Evolutionary conservation across 2,888 invertebrate genomes (phyloP), one percentile per base, ranked within the genome.

Genomic region (Coelinius sp.): DNA sequence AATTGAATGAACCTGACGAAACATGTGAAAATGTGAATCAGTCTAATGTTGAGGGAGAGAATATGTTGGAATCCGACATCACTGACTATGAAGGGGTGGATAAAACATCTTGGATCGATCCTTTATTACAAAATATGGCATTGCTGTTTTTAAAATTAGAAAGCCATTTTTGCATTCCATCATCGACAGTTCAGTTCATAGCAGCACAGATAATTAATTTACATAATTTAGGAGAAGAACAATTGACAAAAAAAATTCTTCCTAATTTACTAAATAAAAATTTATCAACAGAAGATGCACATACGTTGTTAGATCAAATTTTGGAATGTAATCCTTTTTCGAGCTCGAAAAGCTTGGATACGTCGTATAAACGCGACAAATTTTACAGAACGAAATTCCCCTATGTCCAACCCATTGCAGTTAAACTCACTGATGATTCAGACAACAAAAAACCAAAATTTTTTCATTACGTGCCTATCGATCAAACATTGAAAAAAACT

Each of bases 401-500:
- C 6, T 46, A 46, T 14, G 44, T 46, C 44, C 1, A 46, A 2
- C 44, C 44, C 7, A 46, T 46, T 46, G 17, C 44, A 1, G n/a
- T 46, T 46, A 46, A 46, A 46, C 44, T 46, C 14, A 46, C 14
- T 4, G 17, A 46, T 46, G 17, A 14, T 46, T n/a, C 44, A 17
- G 14, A 46, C n/a, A 46, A 46, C 3, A 1, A 14, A 7, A 46
- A 46, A 46, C 17, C 44, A 7, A 46, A 46, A 46, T 46, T 46
- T 46, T 46, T 46, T 14, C 44, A 46, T 46, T 46, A 14, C 14
- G 17, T 14, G 1, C 44, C 44, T 46, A 46, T 46, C 17, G 44
- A 46, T 46, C 44, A 46, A 46, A 46, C 44, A 46, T 46, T 46
- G 17, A 17, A 46, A 46, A 46, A 46, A 46, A 46, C 14, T 46